Base-by-base conservation (phyloP, 2,888 invertebrate genomes). In the Adelognathus sp. region DNA sequence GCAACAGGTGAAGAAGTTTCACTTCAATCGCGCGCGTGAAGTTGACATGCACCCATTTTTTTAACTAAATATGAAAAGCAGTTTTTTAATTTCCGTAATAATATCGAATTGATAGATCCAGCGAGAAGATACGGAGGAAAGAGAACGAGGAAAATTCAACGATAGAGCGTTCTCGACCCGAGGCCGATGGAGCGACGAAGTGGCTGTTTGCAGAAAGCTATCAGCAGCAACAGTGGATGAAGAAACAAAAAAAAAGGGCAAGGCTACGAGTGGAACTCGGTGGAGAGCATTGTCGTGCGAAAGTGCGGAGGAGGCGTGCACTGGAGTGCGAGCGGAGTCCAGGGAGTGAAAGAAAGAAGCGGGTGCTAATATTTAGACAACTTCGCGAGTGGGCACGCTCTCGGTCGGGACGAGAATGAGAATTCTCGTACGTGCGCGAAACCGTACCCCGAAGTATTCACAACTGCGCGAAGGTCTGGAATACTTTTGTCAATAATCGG, bases 331-430 rank as follows among this genome's bases (percentile, higher is more conserved):
- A 41, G 50, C 52, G 21, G 11, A 16, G 14, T 21, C 14, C 31
- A 0, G 18, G 24, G 41, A 56, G 44, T 24, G 74, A 67, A 66
- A 14, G 66, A 64, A 64, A 74, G 69, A 73, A 73, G 46, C 46
- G 56, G 36, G 36, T 64, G 74, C 41, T 69, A 78, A 78, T 78
- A 69, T 78, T 78, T 78, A 60, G 58, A 70, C 52, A 64, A 61
- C 70, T 50, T 11, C 50, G 58, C 39, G 64, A 60, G 58, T 46
- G 46, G 27, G 44, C 52, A 74, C 56, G 46, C 16, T 11, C 33
- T 16, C 14, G 7, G 18, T 33, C n/a, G 54, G 41, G 33, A 67
- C 33, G 41, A 61, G 67, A 72, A 21, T 24, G 39, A 63, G 31
- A 73, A 78, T 50, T n/a, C n/a, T n/a, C n/a, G n/a, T n/a, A n/a